These are phyloP conservation scores for Mimachlamys varia DNA, from an alignment of 2,888 invertebrate species.

Conservation along the genomic window DNA sequence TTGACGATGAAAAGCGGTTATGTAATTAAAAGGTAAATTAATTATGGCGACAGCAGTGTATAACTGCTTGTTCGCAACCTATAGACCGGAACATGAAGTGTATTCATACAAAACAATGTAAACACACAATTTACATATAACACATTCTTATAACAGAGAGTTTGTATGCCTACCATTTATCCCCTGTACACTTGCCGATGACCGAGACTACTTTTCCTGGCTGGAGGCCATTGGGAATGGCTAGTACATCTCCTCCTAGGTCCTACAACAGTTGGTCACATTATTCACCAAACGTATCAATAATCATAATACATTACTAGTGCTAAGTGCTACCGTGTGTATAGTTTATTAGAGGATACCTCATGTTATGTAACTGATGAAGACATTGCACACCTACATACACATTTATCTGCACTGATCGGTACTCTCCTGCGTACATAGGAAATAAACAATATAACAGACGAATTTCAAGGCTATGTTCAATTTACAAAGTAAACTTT, in stretches of 20 bases:
- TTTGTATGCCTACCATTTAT: neutral
- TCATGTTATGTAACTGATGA: too few relatives aligned
- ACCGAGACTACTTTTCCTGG: neutral
- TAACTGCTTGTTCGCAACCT: neutral
- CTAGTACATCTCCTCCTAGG: neutral
- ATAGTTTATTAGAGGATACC: too few relatives aligned
- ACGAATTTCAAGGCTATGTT: too few relatives aligned
- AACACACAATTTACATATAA: neutral
- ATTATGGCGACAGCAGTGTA: neutral
- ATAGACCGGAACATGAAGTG: neutral
- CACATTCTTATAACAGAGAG: neutral
- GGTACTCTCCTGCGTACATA: too few relatives aligned
- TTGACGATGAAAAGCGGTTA: neutral
- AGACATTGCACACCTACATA: too few relatives aligned
- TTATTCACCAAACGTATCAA: neutral
- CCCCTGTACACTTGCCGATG: neutral
- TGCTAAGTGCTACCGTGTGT: neutral
- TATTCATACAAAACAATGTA: neutral
- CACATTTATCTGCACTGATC: too few relatives aligned
- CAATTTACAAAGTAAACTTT: too few relatives aligned
- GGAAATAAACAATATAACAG: too few relatives aligned
- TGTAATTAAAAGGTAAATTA: neutral
- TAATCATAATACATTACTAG: neutral
- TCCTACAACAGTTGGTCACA: neutral
- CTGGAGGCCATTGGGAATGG: conserved; percentile 25